Percentiles rank a stretch among this genome's conserved stretches.
Conservation (phyloP, 1,140 invertebrate genomes). For the Leptinotarsa lineolata region DNA sequence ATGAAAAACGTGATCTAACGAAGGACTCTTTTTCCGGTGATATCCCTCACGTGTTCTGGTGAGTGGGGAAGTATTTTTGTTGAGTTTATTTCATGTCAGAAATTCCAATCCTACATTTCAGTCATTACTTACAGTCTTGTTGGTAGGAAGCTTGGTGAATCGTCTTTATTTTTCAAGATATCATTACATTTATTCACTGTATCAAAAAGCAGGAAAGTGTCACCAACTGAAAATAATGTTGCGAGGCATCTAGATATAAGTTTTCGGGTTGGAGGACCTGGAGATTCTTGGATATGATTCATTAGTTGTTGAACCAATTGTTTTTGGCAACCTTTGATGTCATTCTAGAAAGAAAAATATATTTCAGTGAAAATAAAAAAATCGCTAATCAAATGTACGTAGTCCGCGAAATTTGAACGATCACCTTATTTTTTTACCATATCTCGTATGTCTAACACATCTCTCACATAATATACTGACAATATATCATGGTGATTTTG, state of each 20-base stretch:
- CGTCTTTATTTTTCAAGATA: slow-evolving; percentile 95
- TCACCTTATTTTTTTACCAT: too few relatives aligned
- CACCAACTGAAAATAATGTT: slow-evolving; percentile 94
- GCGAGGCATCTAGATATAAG: slow-evolving; percentile 92
- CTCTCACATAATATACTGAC: too few relatives aligned
- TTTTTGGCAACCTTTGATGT: slow-evolving; percentile 96
- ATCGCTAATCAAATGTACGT: too few relatives aligned
- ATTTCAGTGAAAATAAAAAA: slow-evolving; percentile 20
- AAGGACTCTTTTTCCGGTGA: too few relatives aligned
- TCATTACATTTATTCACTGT: slow-evolving; percentile 99
- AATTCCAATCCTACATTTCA: too few relatives aligned
- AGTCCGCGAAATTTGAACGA: too few relatives aligned
- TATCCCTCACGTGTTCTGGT: too few relatives aligned
- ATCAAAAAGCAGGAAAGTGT: slow-evolving; percentile 95
- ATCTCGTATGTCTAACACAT: too few relatives aligned
- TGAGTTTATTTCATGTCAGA: too few relatives aligned
- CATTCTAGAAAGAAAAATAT: slow-evolving; percentile 69
- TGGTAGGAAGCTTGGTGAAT: slow-evolving; percentile 91
- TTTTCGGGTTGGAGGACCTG: slow-evolving; percentile 89
- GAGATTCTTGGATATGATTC: slow-evolving; percentile 82
- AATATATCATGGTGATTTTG: too few relatives aligned
- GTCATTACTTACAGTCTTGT: slow-evolving; percentile 84
- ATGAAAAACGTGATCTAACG: too few relatives aligned
- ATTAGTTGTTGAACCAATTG: slow-evolving; percentile 93
- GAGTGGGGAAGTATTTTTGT: too few relatives aligned